Evolutionary conservation across 2,888 invertebrate genomes (phyloP).

Genomic region (Trilocha varians): DNA sequence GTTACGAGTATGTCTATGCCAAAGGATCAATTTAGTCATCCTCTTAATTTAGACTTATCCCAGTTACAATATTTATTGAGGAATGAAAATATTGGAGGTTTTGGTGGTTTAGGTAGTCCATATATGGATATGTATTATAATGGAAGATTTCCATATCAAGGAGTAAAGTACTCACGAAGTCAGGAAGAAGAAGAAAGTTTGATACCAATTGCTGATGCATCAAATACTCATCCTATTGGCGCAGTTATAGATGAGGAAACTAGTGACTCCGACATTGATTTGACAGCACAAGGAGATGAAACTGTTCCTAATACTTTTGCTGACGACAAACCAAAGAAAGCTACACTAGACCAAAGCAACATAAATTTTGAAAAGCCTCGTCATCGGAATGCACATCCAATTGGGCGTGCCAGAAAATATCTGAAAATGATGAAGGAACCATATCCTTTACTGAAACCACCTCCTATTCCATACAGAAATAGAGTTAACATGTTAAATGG

Average conservation of each 20-base stretch:
- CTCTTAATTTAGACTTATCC: slow-evolving; percentile 48
- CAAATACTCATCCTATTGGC: slow-evolving; percentile 59
- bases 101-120: slow-evolving; percentile 36
- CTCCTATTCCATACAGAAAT: slow-evolving; percentile 38
- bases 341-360: slow-evolving; percentile 29
- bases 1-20: slow-evolving; percentile 37
- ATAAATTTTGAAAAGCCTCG: slow-evolving; percentile 34
- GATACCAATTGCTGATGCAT: slow-evolving; percentile 55
- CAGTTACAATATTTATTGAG: slow-evolving; percentile 52
- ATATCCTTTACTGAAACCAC: slow-evolving; percentile 60
- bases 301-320: slow-evolving; percentile 25
- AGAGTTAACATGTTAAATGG: slow-evolving; percentile 30
- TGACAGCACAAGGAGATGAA: slow-evolving; percentile 39
- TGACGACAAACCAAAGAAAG: slow-evolving; percentile 37
- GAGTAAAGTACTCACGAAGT: slow-evolving; percentile 61
- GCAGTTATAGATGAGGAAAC: slow-evolving; percentile 54
- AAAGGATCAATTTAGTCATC: slow-evolving; percentile 39
- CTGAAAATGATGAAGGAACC: slow-evolving; percentile 49
- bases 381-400: slow-evolving; percentile 38
- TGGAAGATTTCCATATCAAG: slow-evolving; percentile 52
- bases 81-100: slow-evolving; percentile 41
- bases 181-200: slow-evolving; percentile 63
- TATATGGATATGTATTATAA: slow-evolving; percentile 50
- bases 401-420: slow-evolving; percentile 45
- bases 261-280: slow-evolving; percentile 40